A percentile compares a stretch with the other conserved stretches of the same genome.
These are phyloP conservation scores for Aspidapion aeneum DNA, from an alignment of 2,888 invertebrate genomes.

Conservation along the genomic window DNA sequence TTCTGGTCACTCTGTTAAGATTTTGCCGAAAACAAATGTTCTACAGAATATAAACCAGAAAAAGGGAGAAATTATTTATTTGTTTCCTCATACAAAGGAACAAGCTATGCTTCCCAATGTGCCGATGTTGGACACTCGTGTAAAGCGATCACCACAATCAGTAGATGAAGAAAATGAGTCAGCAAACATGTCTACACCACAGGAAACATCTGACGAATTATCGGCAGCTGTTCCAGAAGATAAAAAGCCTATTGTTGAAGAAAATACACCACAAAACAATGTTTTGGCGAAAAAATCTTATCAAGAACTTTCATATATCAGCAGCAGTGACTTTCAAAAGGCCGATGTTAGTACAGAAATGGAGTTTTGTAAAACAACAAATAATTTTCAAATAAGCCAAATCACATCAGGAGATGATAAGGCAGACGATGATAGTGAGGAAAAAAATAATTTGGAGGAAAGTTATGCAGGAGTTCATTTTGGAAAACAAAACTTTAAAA, in stretches of 20 bases:
- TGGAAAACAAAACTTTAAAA: constrained; percentile 43
- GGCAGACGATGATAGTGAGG: constrained; percentile 8
- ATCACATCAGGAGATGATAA: constrained; percentile 17
- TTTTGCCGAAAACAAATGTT: no score
- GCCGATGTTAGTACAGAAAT: constrained; percentile 24
- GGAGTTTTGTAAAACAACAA: constrained; percentile 23
- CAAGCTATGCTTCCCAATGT: constrained; percentile 41
- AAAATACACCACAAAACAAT: neutral
- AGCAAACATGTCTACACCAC: neutral
- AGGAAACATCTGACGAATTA: neutral
- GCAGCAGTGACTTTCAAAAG: constrained; percentile 27
- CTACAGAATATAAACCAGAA: no score
- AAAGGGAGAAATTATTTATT: no score
- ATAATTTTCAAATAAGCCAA: constrained; percentile 22
- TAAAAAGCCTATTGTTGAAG: neutral
- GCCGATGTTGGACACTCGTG: constrained; percentile 39
- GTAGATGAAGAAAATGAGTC: constrained; percentile 4
- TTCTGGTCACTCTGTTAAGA: no score
- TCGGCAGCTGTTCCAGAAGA: neutral
- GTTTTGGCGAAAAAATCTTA: neutral
- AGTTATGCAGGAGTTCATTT: constrained; percentile 48
- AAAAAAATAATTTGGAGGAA: constrained; percentile 1
- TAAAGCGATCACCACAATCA: constrained; percentile 23
- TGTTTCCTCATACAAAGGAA: no score
- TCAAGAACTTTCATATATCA: constrained; percentile 27